A percentile compares a stretch with the other conserved stretches of the same genome.
Conservation (phyloP, 2,113 vertebrate genomes). For the Burhinus oedicnemus region DNA sequence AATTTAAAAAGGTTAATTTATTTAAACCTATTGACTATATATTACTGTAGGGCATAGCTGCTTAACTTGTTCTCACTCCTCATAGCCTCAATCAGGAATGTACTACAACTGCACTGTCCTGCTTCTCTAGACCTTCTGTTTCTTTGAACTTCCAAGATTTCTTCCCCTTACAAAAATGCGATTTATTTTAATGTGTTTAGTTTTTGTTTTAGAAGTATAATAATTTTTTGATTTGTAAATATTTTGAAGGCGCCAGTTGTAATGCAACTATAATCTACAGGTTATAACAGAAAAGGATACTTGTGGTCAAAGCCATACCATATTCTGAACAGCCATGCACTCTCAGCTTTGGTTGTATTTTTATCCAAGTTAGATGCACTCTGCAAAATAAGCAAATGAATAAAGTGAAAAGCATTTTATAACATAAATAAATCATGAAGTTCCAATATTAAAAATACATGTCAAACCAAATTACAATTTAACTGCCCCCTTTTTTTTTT, state of each 20-base stretch:
- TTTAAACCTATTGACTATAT: background rate
- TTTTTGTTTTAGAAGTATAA: background rate
- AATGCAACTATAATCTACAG: background rate
- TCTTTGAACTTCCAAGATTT: background rate
- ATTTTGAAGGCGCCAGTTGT: background rate
- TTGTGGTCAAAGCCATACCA: constrained; percentile 87
- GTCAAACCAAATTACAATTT: constrained; percentile 1
- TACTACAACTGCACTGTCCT: background rate
- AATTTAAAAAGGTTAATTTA: background rate
- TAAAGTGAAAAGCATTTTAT: background rate
- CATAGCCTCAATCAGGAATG: background rate
- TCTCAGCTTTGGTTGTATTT: constrained; percentile 75
- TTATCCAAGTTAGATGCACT: constrained; percentile 53
- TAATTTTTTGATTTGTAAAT: background rate
- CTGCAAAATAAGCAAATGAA: constrained; percentile 71
- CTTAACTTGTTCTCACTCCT: background rate
- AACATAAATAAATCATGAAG: background rate
- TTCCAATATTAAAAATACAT: constrained; percentile 20
- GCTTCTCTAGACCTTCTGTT: background rate
- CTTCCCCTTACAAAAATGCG: background rate
- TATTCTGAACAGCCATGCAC: constrained; percentile 76
- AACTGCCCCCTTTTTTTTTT: background rate
- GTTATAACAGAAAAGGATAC: constrained; percentile 80
- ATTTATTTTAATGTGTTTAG: constrained; percentile 15
- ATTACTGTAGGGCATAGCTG: background rate